These are phyloP conservation scores for Enteromius argenteus DNA, from an alignment of 2,797 vertebrate species.

Conservation along the genomic window DNA sequence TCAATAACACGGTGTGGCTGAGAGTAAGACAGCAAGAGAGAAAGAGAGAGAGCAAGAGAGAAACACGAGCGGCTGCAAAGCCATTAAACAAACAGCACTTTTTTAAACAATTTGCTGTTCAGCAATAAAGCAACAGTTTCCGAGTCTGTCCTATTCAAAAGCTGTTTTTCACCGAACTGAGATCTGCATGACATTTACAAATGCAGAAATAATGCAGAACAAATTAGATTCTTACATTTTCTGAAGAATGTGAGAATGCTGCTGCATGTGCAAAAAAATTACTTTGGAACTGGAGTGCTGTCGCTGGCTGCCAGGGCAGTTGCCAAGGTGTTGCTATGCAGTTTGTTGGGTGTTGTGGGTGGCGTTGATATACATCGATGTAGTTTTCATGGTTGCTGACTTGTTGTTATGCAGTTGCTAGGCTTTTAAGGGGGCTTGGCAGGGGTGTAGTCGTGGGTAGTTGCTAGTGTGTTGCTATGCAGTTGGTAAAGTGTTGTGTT, in stretches of 20 bases:
- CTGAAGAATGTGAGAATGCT: slow-evolving; percentile 55
- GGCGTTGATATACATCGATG: too few relatives aligned
- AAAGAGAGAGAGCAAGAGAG: slow-evolving; percentile 4
- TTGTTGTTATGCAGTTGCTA: background rate
- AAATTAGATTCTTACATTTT: background rate
- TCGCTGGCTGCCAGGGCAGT: background rate
- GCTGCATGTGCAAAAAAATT: slow-evolving; percentile 29
- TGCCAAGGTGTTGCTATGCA: background rate
- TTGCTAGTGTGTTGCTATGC: background rate
- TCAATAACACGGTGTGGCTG: slow-evolving; percentile 1
- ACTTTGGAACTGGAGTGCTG: background rate
- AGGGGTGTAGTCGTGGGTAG: background rate
- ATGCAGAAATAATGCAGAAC: slow-evolving; percentile 9
- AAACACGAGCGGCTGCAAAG: slow-evolving; percentile 15
- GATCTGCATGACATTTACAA: slow-evolving; percentile 34
- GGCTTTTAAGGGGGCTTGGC: too few relatives aligned
- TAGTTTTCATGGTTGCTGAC: background rate
- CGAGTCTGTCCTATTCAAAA: background rate
- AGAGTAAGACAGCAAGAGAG: background rate
- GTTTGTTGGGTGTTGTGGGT: background rate
- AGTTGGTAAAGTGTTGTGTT: background rate
- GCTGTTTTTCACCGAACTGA: background rate
- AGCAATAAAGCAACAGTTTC: slow-evolving; percentile 6
- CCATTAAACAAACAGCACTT: slow-evolving; percentile 48
- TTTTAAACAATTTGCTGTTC: slow-evolving; percentile 62